Evolutionary conservation across 2,797 vertebrate species (phyloP).

Genomic region (Anguilla pacifica): DNA sequence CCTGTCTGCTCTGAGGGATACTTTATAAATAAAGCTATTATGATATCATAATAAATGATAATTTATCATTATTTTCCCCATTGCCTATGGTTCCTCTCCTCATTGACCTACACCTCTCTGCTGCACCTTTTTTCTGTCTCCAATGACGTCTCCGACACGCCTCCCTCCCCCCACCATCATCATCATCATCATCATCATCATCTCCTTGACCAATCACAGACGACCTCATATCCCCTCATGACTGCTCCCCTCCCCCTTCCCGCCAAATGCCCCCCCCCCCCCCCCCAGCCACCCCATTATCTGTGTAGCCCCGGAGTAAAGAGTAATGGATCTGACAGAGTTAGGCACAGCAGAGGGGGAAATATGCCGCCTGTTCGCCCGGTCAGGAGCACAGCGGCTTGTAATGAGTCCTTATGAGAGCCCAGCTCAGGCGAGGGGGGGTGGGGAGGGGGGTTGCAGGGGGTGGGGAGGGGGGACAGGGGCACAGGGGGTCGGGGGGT

Average conservation of each 20-base stretch:
- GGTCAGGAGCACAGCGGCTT: conserved; percentile 77
- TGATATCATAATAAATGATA: not conserved
- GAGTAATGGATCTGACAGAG: conserved; percentile 86
- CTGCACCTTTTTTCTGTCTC: not conserved
- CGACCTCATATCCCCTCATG: conserved; percentile 8
- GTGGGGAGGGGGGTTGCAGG: not conserved
- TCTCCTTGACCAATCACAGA: not conserved
- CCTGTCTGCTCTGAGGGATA: not conserved
- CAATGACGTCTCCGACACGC: not conserved
- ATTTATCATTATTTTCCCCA: conserved; percentile 46
- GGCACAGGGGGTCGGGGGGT: conserved; percentile 22
- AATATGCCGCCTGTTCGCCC: conserved; percentile 84
- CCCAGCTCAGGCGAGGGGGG: conserved; percentile 70
- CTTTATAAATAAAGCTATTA: not conserved
- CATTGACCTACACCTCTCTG: not conserved
- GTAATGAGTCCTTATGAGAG: conserved; percentile 91
- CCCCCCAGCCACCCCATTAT: conserved; percentile 79
- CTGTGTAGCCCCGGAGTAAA: conserved; percentile 77
- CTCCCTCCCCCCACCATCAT: not conserved
- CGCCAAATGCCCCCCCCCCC: conserved; percentile 20
- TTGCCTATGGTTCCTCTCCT: conserved; percentile 48
- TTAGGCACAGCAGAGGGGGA: conserved; percentile 81
- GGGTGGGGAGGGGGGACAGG: conserved; percentile 11
- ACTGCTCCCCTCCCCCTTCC: conserved; percentile 60
- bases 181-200: too few species aligned